Evolutionary conservation across 2,113 vertebrate genomes (phyloP).

Genomic region (Lagopus muta): DNA sequence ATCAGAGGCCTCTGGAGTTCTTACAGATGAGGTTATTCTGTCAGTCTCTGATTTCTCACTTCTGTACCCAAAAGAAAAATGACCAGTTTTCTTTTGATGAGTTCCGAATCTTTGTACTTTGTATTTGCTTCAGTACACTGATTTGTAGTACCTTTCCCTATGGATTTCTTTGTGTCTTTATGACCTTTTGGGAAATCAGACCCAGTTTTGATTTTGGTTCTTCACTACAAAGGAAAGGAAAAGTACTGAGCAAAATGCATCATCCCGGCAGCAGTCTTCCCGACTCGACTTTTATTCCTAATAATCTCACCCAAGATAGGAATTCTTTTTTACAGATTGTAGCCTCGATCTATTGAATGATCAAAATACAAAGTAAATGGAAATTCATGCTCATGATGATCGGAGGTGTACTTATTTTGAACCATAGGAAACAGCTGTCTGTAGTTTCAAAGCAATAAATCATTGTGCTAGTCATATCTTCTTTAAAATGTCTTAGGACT

Average conservation of each 20-base stretch:
- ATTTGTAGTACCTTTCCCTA: background rate
- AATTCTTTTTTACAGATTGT: slow-evolving; percentile 2
- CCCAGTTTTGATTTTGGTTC: background rate
- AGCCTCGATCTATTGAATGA: background rate
- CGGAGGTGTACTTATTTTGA: background rate
- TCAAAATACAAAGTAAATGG: slow-evolving; percentile 25
- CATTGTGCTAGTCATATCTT: background rate
- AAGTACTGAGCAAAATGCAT: background rate
- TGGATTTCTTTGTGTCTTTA: rapidly evolving
- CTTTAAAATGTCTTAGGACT: background rate
- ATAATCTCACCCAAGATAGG: slow-evolving; percentile 12
- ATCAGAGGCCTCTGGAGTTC: background rate
- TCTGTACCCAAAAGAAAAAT: background rate
- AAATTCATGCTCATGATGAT: background rate
- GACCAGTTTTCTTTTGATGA: background rate
- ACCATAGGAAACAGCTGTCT: background rate
- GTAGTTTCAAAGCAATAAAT: background rate
- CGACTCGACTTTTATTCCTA: slow-evolving; percentile 4
- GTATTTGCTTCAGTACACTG: background rate
- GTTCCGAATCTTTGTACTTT: background rate
- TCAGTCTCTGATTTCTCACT: background rate
- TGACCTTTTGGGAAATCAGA: background rate
- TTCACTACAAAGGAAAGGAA: background rate
- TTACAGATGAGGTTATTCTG: background rate
- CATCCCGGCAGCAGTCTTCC: slow-evolving; percentile 41